A percentile compares a stretch with the other conserved stretches of the same genome.
These are phyloP conservation scores for Andrena hattorfiana DNA, from an alignment of 2,888 invertebrate genomes.

Conservation along the genomic window DNA sequence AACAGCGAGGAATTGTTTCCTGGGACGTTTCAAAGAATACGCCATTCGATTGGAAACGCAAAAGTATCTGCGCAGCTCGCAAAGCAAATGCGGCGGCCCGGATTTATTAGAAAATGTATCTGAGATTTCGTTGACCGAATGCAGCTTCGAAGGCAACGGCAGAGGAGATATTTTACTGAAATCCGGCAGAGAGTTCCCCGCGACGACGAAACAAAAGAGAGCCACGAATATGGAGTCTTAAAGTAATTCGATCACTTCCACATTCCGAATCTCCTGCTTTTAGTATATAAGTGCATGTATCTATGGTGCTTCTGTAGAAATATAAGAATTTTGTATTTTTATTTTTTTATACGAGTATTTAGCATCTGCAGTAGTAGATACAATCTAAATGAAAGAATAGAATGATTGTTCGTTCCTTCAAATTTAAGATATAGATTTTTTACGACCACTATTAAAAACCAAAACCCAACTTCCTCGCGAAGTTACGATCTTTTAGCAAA, in stretches of 20 bases:
- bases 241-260: conserved; percentile 47
- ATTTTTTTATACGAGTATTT: conserved; percentile 31
- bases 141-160: conserved; percentile 78
- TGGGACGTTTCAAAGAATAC: conserved; percentile 85
- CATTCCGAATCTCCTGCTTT: not conserved
- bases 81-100: conserved; percentile 74
- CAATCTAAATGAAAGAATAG: not conserved
- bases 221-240: conserved; percentile 65
- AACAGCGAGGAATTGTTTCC: conserved; percentile 80
- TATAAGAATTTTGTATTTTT: conserved; percentile 37
- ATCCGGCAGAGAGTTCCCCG: conserved; percentile 61
- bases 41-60: conserved; percentile 86
- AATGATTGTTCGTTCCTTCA: not conserved
- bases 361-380: not conserved
- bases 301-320: conserved; percentile 33
- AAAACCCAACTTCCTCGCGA: not conserved
- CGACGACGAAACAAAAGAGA: conserved; percentile 66
- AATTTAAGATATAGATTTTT: not conserved
- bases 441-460: too few relatives aligned
- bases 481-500: too few relatives aligned
- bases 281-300: conserved; percentile 35
- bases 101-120: conserved; percentile 74
- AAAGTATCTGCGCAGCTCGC: conserved; percentile 71
- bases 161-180: conserved; percentile 78
- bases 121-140: conserved; percentile 76